Percentiles rank a stretch among this genome's conserved stretches.
phyloP scores from a whole-genome alignment of 2,888 invertebrate genomes.

The Diploptera punctata region DNA sequence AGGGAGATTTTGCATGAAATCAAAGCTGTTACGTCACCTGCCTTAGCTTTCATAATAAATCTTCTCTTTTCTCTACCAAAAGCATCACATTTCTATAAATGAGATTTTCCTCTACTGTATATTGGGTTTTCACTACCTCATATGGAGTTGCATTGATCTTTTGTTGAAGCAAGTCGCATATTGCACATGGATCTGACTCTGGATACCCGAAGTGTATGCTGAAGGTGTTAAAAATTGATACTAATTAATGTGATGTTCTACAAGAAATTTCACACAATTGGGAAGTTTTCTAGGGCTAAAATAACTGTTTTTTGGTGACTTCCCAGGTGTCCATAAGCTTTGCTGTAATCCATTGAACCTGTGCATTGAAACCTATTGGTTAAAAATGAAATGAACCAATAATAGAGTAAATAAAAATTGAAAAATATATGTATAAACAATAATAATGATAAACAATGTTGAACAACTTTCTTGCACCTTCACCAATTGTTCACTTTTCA shows the following conservation, averaged over 20 bases:
- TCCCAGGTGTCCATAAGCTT: neutral
- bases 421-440: neutral
- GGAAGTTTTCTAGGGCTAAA: constrained; percentile 1
- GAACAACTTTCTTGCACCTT: neutral
- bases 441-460: neutral
- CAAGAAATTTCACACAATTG: constrained; percentile 10
- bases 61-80: neutral
- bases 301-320: constrained; percentile 2
- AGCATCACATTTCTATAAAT: neutral
- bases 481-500: neutral
- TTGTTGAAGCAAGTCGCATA: constrained; percentile 8
- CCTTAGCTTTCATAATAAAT: constrained; percentile 9
- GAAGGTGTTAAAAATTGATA: too few species aligned
- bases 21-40: constrained; percentile 4
- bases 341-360: constrained; percentile 4
- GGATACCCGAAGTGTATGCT: neutral
- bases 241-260: constrained; percentile 7
- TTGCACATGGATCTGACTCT: neutral
- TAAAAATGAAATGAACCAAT: neutral
- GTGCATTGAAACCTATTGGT: neutral
- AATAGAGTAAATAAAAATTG: neutral
- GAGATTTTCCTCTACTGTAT: constrained; percentile 1
- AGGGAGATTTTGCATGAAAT: neutral
- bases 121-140: constrained; percentile 7
- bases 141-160: constrained; percentile 3